Conservation (phyloP, 1,140 invertebrate genomes). For the Choristoneura fumiferana region DNA sequence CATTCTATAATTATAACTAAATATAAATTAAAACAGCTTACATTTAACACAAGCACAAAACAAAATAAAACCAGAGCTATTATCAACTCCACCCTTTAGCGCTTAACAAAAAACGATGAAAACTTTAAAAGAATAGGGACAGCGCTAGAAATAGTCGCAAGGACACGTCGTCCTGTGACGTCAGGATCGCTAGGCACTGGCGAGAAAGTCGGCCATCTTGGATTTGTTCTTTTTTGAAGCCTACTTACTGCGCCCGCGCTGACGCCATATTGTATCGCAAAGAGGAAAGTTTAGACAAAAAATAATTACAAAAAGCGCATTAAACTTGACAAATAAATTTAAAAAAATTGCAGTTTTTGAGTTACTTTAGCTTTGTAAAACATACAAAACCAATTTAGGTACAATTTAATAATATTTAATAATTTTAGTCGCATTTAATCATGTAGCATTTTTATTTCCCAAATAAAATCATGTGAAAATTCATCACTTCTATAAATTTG, state of each 20-base stretch:
- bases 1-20: background rate
- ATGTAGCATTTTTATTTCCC: too few relatives aligned
- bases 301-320: background rate
- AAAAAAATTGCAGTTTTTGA: too few relatives aligned
- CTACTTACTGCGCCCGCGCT: slow-evolving; percentile 62
- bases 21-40: background rate
- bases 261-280: slow-evolving; percentile 46
- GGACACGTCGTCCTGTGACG: slow-evolving; percentile 73
- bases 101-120: slow-evolving; percentile 10
- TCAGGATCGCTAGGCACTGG: slow-evolving; percentile 71
- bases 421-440: too few relatives aligned
- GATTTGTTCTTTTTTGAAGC: slow-evolving; percentile 66
- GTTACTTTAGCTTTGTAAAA: too few relatives aligned
- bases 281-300: slow-evolving; percentile 8
- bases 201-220: slow-evolving; percentile 74
- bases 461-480: too few relatives aligned
- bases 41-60: background rate
- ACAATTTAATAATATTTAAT: too few relatives aligned
- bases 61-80: background rate
- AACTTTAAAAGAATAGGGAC: slow-evolving; percentile 22
- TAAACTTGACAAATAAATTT: background rate
- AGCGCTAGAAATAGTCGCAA: slow-evolving; percentile 54
- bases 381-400: too few relatives aligned
- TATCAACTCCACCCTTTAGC: background rate
- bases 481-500: too few relatives aligned